Base-by-base conservation (phyloP, 2,797 vertebrate species). In the Yasuhikotakia modesta region DNA sequence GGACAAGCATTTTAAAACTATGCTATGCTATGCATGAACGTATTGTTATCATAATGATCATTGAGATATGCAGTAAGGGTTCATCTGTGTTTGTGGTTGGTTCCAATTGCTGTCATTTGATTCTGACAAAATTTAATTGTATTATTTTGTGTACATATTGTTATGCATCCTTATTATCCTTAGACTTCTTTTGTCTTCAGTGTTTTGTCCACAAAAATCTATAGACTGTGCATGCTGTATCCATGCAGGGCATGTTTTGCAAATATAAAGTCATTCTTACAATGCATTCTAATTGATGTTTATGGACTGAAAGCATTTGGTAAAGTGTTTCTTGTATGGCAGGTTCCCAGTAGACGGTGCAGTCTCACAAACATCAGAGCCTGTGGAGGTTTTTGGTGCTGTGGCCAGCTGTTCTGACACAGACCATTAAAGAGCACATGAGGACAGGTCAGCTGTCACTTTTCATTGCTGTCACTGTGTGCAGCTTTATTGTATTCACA, bases 271-370 rank as follows among this genome's bases (percentile, higher is more conserved):
- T 8, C 21, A 57, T 58, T 32, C 35, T 52, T 16, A 64, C 12
- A n/a, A 43, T 22, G 46, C 16, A 13, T 19, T 55, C 27, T 16
- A 22, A 13, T 12, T 32, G 12, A 32, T 22, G 21, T n/a, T 65
- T 19, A 64, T 73, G 13, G 16, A 61, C 64, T 52, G 24, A 14
- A 1, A 1, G 43, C 48, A 13, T 39, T 30, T 22, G 21, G 4
- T 52, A 32, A 50, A 70, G n/a, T 63, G 17, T 21, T 68, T 64
- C 12, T 43, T 30, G 45, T 30, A 8, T 22, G 6, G 79, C 89
- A 94, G 93, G 89, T 85, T 88, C 81, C 87, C 90, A 76, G 82
- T 90, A 63, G 92, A 93, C 81, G 90, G 87, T 79, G 87, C 85
- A 73, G 79, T 86, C 70, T 83, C 90, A 81, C 90, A 90, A 83